Evolutionary conservation across 2,888 invertebrate species (phyloP).

Genomic region (Epistrophella euchroma): DNA sequence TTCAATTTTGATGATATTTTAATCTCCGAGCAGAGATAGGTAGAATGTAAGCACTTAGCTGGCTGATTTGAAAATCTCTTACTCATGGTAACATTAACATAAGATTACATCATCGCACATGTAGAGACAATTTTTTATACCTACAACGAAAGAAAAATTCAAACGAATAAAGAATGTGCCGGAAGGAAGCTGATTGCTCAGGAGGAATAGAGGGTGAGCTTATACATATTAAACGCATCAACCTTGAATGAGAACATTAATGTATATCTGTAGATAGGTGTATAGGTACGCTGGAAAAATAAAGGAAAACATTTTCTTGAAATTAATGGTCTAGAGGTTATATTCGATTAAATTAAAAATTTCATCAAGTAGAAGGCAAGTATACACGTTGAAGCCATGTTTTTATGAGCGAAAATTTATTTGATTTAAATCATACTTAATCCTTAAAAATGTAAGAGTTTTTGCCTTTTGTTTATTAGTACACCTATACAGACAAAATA

Average conservation of each 20-base stretch:
- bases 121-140: conserved; percentile 4
- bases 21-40: neutral
- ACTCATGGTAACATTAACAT: neutral
- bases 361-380: too few relatives aligned
- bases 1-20: conserved; percentile 22
- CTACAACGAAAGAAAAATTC: conserved; percentile 6
- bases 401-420: too few relatives aligned
- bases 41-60: neutral
- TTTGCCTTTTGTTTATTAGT: too few relatives aligned
- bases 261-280: neutral
- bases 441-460: too few relatives aligned
- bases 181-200: conserved; percentile 1
- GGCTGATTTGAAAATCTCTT: conserved; percentile 6
- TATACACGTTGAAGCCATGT: too few relatives aligned
- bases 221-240: neutral
- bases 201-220: neutral
- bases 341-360: neutral
- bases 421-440: too few relatives aligned
- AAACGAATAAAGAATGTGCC: neutral
- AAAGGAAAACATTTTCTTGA: neutral
- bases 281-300: neutral
- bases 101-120: conserved; percentile 21
- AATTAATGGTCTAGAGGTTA: neutral
- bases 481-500: too few relatives aligned
- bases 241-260: neutral